Evolutionary conservation across 2,797 vertebrate genomes (phyloP), one percentile per base, ranked within the genome.

Genomic region (Eurystomus glaucurus): DNA sequence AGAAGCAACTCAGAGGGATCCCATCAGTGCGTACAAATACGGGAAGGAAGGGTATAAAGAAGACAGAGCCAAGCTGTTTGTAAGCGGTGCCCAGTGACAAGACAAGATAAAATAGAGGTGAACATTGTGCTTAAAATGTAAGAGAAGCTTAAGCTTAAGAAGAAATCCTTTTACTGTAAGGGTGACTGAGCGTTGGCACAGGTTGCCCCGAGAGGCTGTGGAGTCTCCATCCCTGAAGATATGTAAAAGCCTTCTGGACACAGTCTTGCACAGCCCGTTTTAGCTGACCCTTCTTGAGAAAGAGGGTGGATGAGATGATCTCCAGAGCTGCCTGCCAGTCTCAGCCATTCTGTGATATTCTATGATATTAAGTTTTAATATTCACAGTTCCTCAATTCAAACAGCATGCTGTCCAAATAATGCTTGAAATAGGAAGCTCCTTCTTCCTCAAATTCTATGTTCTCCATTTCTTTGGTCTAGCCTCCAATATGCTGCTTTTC

Each of bases 251-350:
- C 5, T 2, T 18, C 28, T 52, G 85, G 31, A 26, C 0, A 0
- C 58, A 43, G 16, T 86, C 15, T 77, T 85, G 61, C 39, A 55
- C 35, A 60, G 26, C 25, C 39, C 57, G 33, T 22, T 77, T 68
- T 50, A 1, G 3, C 31, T 61, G 57, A 11, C 23, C 23, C 20
- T 43, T 14, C 48, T 17, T 60, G 57, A 48, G 22, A 2, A 0
- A 7, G 2, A 9, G 23, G 1, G 7, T 66, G 48, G 51, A 33
- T 0, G 1, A 61, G 58, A 19, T 57, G 45, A 17, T 65, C 50
- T 88, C 45, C 61, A 55, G 61, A 52, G 33, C 6, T 68, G 11
- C 19, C 81, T 87, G 37, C 23, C 60, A 58, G 14, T 35, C 60
- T 65, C 58, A 72, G 15, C 45, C 10, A 2, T 55, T 55, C 81